Evolutionary conservation across 2,113 vertebrate species (phyloP), one percentile per base, ranked within the genome.

Genomic region (Colaptes auratus): DNA sequence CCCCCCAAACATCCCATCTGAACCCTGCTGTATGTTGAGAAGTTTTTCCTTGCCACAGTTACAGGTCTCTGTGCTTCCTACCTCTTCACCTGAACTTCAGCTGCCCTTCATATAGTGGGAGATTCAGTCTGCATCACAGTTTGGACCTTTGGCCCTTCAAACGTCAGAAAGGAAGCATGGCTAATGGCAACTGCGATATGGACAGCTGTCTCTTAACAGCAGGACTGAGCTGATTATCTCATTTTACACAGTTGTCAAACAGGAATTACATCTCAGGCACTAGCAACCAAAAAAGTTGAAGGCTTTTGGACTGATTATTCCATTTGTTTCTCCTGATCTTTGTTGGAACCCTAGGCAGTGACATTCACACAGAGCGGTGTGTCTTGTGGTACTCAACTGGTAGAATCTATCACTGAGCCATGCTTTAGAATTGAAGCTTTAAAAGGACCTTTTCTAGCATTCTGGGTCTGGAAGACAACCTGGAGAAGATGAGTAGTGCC

Each of bases 191-290:
- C 65, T 80, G 86, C 67, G 88, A 77, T 93, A 64, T 4, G 30
- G 89, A 72, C 91, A 91, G 80, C 81, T 95, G 81, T 93, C 86
- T 46, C 60, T 95, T 86, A 95, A 88, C 69, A 92, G 86, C 77
- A 65, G 42, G 33, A 55, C 72, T 78, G 72, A 63, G 55, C 39
- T 86, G 53, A 64, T 80, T 83, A 85, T 82, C 87, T 96, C 88
- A 65, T 88, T 90, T 95, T 84, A 87, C 78, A 36, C 74, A 93
- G 87, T 87, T 96, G 82, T 81, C 66, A 80, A 71, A 35, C 55
- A 79, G 78, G 71, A 93, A 73, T 79, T 84, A 20, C 24, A 50
- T 85, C 60, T 85, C 0, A 0, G 55, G 73, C 36, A 21, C 82
- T 70, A 79, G 67, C 19, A 82, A 82, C 8, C 28, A 78, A 80